Percentiles rank a stretch among this genome's conserved stretches.
Conservation (phyloP, 2,888 invertebrate species). For the Andrena trimmerana region DNA sequence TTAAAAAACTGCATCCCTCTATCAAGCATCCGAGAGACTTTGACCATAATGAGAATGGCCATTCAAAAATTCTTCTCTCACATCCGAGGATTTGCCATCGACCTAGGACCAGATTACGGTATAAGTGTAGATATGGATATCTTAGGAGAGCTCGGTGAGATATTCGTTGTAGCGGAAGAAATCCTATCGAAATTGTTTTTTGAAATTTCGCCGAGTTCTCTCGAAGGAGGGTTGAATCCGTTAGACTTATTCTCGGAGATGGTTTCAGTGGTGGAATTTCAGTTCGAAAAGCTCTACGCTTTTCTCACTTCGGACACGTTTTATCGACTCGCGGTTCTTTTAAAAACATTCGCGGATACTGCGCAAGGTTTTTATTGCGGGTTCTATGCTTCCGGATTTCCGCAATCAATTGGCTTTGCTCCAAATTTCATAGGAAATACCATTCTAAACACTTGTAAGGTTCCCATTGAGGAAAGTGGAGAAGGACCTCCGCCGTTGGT, state of each 20-base stretch:
- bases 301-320: neutral
- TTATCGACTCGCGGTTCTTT: neutral
- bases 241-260: neutral
- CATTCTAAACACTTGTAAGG: too few species aligned
- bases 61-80: conserved; percentile 1
- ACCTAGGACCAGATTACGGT: neutral
- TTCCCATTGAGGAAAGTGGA: too few species aligned
- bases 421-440: neutral
- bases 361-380: neutral
- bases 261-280: neutral
- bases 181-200: neutral
- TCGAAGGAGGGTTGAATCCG: neutral
- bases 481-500: too few species aligned
- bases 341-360: conserved; percentile 11
- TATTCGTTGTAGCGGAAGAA: neutral
- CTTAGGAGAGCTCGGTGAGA: neutral
- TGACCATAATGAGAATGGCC: conserved; percentile 17
- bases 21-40: conserved; percentile 11
- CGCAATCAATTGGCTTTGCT: neutral
- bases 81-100: neutral
- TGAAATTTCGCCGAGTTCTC: too few species aligned
- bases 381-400: conserved; percentile 37
- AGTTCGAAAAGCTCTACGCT: neutral
- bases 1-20: conserved; percentile 41
- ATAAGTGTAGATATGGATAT: neutral